Conservation (phyloP, 2,797 vertebrate genomes). For the Poecilia picta region DNA sequence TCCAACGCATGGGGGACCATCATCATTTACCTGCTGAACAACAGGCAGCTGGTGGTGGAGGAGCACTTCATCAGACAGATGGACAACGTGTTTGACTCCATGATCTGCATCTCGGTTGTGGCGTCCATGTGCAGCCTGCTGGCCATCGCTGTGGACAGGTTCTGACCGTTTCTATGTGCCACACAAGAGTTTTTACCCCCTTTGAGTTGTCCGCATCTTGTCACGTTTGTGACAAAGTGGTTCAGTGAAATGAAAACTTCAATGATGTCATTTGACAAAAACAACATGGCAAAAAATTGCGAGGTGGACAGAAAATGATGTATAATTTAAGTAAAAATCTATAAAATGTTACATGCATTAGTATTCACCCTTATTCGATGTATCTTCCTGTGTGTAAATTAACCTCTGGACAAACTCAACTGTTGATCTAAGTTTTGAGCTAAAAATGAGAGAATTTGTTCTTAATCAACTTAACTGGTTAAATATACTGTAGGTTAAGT, state of each 20-base stretch:
- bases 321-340: too few relatives aligned
- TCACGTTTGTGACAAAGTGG: neutral
- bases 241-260: neutral
- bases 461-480: too few relatives aligned
- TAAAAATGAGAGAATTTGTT: neutral
- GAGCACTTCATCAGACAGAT: slow-evolving; percentile 91
- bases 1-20: slow-evolving; percentile 96
- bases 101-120: slow-evolving; percentile 97
- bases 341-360: neutral
- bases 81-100: slow-evolving; percentile 96
- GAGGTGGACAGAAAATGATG: too few relatives aligned
- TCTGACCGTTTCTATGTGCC: neutral
- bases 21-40: slow-evolving; percentile 93
- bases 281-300: neutral
- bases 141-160: slow-evolving; percentile 95
- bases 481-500: too few relatives aligned
- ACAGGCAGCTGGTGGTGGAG: slow-evolving; percentile 84
- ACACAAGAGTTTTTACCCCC: neutral
- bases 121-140: slow-evolving; percentile 96
- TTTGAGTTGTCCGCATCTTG: neutral
- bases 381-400: neutral
- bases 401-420: neutral
- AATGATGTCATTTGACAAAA: neutral
- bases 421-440: neutral
- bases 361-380: neutral